These are phyloP conservation scores for Drosophila cyrtoloma DNA, from an alignment of 2,888 invertebrate genomes.

Conservation along the genomic window DNA sequence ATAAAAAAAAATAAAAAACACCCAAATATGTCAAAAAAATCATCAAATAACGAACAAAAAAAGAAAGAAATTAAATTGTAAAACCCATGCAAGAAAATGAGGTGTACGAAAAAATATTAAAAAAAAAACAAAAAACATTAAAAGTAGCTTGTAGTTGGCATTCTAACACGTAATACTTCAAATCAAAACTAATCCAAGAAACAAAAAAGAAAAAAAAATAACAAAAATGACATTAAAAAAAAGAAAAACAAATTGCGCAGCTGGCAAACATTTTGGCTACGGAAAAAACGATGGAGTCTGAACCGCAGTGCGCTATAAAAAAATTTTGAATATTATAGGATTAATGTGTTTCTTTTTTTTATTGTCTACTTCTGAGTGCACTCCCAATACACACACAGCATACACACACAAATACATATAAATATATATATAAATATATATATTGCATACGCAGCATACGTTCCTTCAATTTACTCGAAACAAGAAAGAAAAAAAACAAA, in stretches of 20 bases:
- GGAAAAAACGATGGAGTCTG: constrained; percentile 12
- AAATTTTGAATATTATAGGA: constrained; percentile 46
- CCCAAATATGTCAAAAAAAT: constrained; percentile 43
- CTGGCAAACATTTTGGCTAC: constrained; percentile 18
- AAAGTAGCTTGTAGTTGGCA: constrained; percentile 64
- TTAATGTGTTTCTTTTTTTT: constrained; percentile 54
- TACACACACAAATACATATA: constrained; percentile 13
- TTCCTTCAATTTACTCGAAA: constrained; percentile 63
- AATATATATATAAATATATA: constrained; percentile 22
- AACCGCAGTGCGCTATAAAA: constrained; percentile 58
- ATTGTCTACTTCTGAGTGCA: constrained; percentile 52
- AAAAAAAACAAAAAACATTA: constrained; percentile 40
- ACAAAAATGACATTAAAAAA: constrained; percentile 5
- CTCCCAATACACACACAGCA: constrained; percentile 39
- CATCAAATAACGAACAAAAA: constrained; percentile 34
- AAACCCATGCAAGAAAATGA: constrained; percentile 40
- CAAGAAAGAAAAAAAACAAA: constrained; percentile 20
- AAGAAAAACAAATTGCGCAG: constrained; percentile 23
- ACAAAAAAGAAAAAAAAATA: constrained; percentile 1
- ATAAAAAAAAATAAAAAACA: constrained; percentile 1
- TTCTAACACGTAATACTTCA: constrained; percentile 56
- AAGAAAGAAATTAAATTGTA: constrained; percentile 28
- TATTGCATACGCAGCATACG: constrained; percentile 58
- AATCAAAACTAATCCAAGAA: constrained; percentile 63
- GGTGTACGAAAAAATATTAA: constrained; percentile 33